Evolutionary conservation across 2,113 vertebrate genomes (phyloP).

Genomic region (Epinephelus moara): DNA sequence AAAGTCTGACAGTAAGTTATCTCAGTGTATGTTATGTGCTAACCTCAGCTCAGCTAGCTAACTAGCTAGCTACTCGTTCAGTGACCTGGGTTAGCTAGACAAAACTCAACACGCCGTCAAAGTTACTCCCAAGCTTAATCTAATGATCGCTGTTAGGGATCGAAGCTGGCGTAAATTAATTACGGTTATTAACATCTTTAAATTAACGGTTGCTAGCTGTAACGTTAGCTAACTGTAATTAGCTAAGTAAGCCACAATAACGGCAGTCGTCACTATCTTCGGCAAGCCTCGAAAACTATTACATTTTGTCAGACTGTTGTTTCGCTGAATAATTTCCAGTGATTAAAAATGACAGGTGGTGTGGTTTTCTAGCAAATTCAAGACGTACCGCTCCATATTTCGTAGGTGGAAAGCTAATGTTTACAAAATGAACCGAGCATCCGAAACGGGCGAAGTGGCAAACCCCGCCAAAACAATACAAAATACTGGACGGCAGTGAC

Average conservation of each 20-base stretch:
- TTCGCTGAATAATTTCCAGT: too few species aligned
- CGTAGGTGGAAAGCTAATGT: not conserved
- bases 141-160: not conserved
- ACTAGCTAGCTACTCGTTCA: not conserved
- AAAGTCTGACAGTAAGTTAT: not conserved
- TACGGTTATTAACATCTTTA: not conserved
- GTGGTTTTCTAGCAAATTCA: rapidly evolving
- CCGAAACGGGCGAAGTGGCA: not conserved
- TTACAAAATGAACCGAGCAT: not conserved
- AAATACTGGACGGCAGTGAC: conserved; percentile 2
- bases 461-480: conserved; percentile 65
- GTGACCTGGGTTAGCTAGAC: not conserved
- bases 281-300: not conserved
- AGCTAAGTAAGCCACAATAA: not conserved
- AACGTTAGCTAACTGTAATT: not conserved
- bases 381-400: conserved; percentile 78
- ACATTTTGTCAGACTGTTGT: not conserved
- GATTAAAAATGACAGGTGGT: rapidly evolving
- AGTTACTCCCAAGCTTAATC: not conserved
- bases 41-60: not conserved
- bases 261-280: not conserved
- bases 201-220: not conserved
- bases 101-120: not conserved
- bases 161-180: not conserved
- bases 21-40: not conserved